phyloP scores from a whole-genome alignment of 1,140 invertebrate genomes.

The Popillia japonica region DNA sequence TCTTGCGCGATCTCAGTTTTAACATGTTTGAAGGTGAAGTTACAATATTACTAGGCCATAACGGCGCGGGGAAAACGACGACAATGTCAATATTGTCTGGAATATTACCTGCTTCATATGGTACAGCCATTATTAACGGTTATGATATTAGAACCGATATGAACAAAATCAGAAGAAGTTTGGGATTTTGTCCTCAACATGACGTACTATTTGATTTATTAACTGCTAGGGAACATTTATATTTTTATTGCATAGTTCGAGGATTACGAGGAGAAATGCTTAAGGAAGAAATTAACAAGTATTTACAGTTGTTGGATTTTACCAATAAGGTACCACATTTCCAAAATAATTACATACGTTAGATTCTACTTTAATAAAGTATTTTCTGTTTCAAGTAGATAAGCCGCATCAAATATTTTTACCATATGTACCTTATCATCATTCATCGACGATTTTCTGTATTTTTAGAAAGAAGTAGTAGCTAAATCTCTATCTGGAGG shows the following conservation, averaged over 20 bases:
- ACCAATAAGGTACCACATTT: slow-evolving; percentile 66
- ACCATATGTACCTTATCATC: no score
- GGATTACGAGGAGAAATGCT: slow-evolving; percentile 68
- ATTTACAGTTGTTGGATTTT: slow-evolving; percentile 73
- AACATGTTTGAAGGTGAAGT: slow-evolving; percentile 72
- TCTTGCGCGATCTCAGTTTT: slow-evolving; percentile 72
- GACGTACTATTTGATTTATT: slow-evolving; percentile 92
- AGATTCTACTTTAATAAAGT: no score
- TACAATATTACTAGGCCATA: slow-evolving; percentile 78
- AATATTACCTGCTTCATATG: slow-evolving; percentile 68
- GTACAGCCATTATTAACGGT: slow-evolving; percentile 72
- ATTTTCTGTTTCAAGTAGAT: no score
- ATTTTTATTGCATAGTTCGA: slow-evolving; percentile 84
- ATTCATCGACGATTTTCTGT: no score
- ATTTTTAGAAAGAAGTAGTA: no score
- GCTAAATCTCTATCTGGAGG: slow-evolving; percentile 76
- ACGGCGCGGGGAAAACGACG: slow-evolving; percentile 72
- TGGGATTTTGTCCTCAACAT: slow-evolving; percentile 92
- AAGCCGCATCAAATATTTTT: no score
- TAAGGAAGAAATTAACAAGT: slow-evolving; percentile 66
- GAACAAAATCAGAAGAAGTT: slow-evolving; percentile 67
- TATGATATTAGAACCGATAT: slow-evolving; percentile 69
- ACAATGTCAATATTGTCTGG: slow-evolving; percentile 82
- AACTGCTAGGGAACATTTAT: slow-evolving; percentile 88
- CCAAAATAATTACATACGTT: no score